Conservation (phyloP, 2,888 invertebrate species). For the Microctonus brassicae region DNA sequence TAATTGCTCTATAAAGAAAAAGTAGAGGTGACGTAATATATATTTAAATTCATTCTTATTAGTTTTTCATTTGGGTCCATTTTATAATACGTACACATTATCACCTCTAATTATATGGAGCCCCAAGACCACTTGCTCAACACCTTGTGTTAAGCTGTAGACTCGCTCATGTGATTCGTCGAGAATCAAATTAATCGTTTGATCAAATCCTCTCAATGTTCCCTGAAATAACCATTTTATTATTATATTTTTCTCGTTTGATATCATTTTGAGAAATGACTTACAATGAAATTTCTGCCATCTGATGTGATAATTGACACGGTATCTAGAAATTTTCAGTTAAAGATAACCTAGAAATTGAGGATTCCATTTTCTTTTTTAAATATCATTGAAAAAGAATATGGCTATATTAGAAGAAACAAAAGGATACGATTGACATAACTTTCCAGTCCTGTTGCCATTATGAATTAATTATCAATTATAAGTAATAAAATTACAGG, state of each 20-base stretch:
- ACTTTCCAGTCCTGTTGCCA: conserved; percentile 88
- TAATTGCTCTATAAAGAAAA: conserved; percentile 76
- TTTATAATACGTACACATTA: conserved; percentile 86
- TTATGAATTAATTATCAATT: conserved; percentile 59
- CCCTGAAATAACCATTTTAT: conserved; percentile 74
- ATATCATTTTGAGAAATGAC: conserved; percentile 54
- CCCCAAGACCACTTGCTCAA: conserved; percentile 95
- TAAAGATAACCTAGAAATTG: too few species aligned
- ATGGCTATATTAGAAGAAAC: conserved; percentile 5
- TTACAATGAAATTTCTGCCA: conserved; percentile 93
- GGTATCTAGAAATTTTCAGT: conserved; percentile 77
- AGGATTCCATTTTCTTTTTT: too few species aligned
- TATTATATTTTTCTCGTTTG: conserved; percentile 11
- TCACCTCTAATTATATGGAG: conserved; percentile 98
- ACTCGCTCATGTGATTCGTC: conserved; percentile 99
- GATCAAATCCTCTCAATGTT: conserved; percentile 97
- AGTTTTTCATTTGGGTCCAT: not conserved
- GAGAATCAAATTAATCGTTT: conserved; percentile 97
- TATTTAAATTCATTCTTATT: not conserved
- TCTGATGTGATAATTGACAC: conserved; percentile 97
- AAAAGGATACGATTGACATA: conserved; percentile 86
- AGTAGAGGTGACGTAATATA: too few species aligned
- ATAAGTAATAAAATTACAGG: not conserved
- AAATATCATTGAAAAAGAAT: too few species aligned
- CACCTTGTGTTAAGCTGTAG: conserved; percentile 92